These are phyloP conservation scores for Branchinecta sandiegonensis DNA, from an alignment of 2,888 invertebrate genomes.

Conservation along the genomic window DNA sequence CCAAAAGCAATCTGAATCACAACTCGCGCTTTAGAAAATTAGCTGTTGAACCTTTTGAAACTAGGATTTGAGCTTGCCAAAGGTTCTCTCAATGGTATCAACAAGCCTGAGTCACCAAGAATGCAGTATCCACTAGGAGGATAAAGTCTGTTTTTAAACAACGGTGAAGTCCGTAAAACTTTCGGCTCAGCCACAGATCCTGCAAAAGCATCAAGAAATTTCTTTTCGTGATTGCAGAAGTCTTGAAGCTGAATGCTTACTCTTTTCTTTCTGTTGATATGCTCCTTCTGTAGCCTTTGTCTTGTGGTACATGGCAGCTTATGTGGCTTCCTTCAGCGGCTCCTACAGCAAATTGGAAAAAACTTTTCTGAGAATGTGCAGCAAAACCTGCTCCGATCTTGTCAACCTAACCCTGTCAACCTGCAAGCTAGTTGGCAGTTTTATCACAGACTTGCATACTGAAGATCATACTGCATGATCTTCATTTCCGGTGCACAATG, in stretches of 20 bases:
- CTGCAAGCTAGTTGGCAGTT: neutral
- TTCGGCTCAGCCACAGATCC: no score
- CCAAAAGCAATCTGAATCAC: slow-evolving; percentile 1
- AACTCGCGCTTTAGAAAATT: neutral
- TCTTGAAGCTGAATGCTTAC: slow-evolving; percentile 5
- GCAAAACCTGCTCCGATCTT: neutral
- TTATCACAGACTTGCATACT: neutral
- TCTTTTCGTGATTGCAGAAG: neutral
- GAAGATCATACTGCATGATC: no score
- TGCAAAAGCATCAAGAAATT: neutral
- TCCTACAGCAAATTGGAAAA: neutral
- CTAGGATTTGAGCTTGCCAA: neutral
- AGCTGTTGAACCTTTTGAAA: neutral
- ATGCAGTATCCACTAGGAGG: neutral
- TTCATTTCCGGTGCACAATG: neutral
- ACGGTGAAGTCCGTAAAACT: no score
- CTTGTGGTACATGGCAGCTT: neutral
- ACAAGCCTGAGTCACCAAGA: neutral
- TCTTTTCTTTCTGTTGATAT: neutral
- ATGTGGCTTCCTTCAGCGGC: neutral
- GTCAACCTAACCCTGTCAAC: no score
- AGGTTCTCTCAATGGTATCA: neutral
- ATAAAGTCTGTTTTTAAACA: slow-evolving; percentile 4
- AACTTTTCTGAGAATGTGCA: neutral
- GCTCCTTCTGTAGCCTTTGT: neutral